These are phyloP conservation scores for Tragulus kanchil DNA, from an alignment of 2,113 vertebrate species.

Conservation along the genomic window DNA sequence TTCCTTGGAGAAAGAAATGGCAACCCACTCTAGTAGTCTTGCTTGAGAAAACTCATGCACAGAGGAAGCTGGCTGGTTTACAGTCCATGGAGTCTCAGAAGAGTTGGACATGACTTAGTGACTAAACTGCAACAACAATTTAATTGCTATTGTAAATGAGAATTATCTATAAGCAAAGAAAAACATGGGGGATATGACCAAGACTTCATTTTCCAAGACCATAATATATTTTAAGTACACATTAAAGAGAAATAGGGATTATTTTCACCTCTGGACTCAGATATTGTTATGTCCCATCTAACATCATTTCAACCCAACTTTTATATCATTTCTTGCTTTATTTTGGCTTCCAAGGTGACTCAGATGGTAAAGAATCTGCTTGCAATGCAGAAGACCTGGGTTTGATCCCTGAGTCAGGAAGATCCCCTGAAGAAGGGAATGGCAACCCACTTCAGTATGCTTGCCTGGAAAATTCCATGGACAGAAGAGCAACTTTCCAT, in stretches of 20 bases:
- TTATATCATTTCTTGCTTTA: not conserved
- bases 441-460: too few relatives aligned
- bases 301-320: not conserved
- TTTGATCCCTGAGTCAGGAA: too few relatives aligned
- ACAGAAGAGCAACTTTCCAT: too few relatives aligned
- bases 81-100: not conserved
- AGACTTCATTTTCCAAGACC: not conserved
- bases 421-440: too few relatives aligned
- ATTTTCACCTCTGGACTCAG: not conserved
- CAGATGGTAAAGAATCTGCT: too few relatives aligned
- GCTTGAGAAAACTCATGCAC: not conserved
- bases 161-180: not conserved
- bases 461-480: too few relatives aligned
- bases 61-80: not conserved
- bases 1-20: not conserved
- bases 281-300: not conserved
- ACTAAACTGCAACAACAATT: not conserved
- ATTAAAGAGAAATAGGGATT: not conserved
- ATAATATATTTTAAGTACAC: not conserved
- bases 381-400: too few relatives aligned
- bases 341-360: too few relatives aligned
- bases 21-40: not conserved
- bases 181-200: not conserved
- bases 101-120: not conserved
- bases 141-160: not conserved